phyloP scores from a whole-genome alignment of 92 coral and sea anemone genomes.

The Palythoa grandis region DNA sequence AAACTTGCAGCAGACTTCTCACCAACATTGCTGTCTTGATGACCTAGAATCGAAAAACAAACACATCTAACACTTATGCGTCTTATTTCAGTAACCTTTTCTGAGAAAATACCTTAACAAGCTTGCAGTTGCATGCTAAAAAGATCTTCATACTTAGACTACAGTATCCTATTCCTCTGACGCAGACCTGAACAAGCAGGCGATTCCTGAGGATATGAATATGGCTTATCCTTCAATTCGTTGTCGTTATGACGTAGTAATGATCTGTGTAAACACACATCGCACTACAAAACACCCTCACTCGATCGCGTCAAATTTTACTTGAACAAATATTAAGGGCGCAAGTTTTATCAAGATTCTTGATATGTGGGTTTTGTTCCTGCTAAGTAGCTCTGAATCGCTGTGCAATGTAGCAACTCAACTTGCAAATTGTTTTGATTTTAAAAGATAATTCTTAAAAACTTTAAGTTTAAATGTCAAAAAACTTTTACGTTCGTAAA shows the following conservation, averaged over 20 bases:
- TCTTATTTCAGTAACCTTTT: background rate
- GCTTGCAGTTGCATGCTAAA: background rate
- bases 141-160: background rate
- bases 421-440: background rate
- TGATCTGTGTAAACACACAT: background rate
- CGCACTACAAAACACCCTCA: background rate
- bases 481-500: background rate
- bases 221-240: background rate
- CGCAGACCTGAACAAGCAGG: background rate
- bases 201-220: background rate
- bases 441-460: background rate
- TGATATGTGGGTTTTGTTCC: background rate
- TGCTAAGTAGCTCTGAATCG: background rate
- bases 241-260: background rate
- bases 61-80: background rate
- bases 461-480: background rate
- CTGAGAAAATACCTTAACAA: background rate
- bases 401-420: background rate
- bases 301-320: background rate
- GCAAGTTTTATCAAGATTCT: background rate
- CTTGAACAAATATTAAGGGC: background rate
- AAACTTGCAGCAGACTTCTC: background rate
- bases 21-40: background rate
- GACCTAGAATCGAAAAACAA: background rate
- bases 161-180: background rate